Percentiles rank a stretch among this genome's conserved stretches.
Conservation (phyloP, 2,113 vertebrate genomes). For the Gavia stellata region DNA sequence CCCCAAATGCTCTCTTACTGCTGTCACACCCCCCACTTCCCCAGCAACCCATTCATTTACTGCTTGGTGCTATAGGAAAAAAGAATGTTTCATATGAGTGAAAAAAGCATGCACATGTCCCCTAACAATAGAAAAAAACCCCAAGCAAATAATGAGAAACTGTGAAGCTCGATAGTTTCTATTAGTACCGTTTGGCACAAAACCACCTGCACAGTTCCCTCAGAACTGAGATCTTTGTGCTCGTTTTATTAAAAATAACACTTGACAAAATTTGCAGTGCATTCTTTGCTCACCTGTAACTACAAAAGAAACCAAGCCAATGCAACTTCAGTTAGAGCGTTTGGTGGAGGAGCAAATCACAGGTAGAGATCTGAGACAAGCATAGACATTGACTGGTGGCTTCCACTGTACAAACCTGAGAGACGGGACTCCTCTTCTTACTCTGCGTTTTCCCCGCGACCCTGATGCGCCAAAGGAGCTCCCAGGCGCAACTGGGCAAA, state of each 20-base stretch:
- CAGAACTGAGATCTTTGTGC: not conserved
- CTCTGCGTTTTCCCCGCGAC: not conserved
- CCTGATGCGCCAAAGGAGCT: not conserved
- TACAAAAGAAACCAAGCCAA: not conserved
- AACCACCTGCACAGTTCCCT: not conserved
- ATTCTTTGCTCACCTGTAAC: not conserved
- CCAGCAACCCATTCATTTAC: not conserved
- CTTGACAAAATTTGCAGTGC: not conserved
- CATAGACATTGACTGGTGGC: rapidly evolving
- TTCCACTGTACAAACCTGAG: not conserved
- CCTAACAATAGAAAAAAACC: not conserved
- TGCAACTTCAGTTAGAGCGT: not conserved
- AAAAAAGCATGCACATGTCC: not conserved
- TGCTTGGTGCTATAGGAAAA: not conserved
- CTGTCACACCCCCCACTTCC: not conserved
- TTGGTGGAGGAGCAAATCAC: not conserved
- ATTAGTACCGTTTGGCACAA: not conserved
- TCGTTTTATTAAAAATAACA: not conserved
- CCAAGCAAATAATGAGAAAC: not conserved
- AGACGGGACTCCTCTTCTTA: not conserved
- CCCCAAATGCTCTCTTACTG: not conserved
- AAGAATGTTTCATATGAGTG: not conserved
- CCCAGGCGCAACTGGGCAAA: not conserved
- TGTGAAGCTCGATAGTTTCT: not conserved
- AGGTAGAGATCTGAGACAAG: not conserved